Percentiles rank a stretch among this genome's conserved stretches.
Evolutionary conservation across 2,888 invertebrate species (phyloP).

Genomic region (Caenorhabditis angaria): DNA sequence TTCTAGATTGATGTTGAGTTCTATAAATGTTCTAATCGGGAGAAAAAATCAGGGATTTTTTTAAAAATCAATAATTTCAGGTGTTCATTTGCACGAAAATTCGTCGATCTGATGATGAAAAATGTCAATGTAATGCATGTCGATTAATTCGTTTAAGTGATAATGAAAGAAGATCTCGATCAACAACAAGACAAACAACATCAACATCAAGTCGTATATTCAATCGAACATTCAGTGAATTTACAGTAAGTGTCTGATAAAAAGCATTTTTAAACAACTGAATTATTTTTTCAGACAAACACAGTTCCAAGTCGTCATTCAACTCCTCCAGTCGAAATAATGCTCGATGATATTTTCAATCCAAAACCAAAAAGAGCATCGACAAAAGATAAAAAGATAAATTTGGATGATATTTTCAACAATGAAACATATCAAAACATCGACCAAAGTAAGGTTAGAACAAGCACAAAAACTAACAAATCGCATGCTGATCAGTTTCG

Average conservation of each 20-base stretch:
- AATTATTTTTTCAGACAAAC: constrained; percentile 16
- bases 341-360: constrained; percentile 40
- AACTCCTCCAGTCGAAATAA: constrained; percentile 32
- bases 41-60: constrained; percentile 7
- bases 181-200: constrained; percentile 3
- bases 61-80: constrained; percentile 4
- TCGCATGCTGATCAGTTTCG: constrained; percentile 33
- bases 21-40: background rate
- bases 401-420: background rate
- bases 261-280: background rate
- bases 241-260: background rate
- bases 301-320: constrained; percentile 32
- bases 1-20: background rate
- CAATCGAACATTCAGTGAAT: background rate
- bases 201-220: constrained; percentile 11
- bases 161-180: constrained; percentile 14
- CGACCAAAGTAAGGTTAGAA: constrained; percentile 37
- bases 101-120: constrained; percentile 24
- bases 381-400: background rate
- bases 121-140: constrained; percentile 50
- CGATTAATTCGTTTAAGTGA: constrained; percentile 33
- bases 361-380: constrained; percentile 32
- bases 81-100: constrained; percentile 19
- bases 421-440: constrained; percentile 15
- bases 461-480: constrained; percentile 21